Conservation (phyloP, 1,140 invertebrate genomes). For the Brachystomella parvula region DNA sequence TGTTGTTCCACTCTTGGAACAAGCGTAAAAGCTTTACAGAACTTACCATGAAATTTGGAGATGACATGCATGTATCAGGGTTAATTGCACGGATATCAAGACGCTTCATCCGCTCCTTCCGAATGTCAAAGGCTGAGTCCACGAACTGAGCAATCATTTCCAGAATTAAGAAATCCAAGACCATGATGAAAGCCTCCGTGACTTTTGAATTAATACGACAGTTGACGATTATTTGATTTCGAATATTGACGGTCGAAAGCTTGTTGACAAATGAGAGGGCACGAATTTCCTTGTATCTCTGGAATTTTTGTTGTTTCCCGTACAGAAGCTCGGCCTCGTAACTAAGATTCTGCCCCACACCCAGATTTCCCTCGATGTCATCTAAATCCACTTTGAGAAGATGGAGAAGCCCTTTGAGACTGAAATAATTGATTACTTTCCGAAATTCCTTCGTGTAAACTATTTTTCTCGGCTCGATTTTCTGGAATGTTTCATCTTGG, state of each 20-base stretch:
- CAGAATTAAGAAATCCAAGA: conserved; percentile 30
- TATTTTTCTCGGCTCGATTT: background rate
- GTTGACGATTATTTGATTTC: conserved; percentile 17
- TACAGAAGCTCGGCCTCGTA: background rate
- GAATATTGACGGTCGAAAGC: conserved; percentile 14
- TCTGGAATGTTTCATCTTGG: background rate
- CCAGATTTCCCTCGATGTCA: background rate
- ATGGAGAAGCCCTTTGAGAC: background rate
- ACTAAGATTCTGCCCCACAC: background rate
- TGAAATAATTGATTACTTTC: background rate
- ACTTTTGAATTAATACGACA: conserved; percentile 11
- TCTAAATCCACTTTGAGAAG: background rate
- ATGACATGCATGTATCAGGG: conserved; percentile 34
- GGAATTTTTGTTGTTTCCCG: conserved; percentile 17
- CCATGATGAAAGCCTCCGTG: conserved; percentile 20
- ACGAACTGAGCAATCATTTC: conserved; percentile 31
- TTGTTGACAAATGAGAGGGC: conserved; percentile 35
- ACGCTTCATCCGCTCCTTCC: conserved; percentile 15
- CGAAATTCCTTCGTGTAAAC: background rate
- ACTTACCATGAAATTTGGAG: conserved; percentile 28
- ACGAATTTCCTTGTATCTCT: conserved; percentile 22
- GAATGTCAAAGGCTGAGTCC: conserved; percentile 25
- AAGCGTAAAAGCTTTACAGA: no score
- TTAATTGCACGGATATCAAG: conserved; percentile 23
- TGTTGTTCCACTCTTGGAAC: no score